Evolutionary conservation across 2,888 invertebrate species (phyloP), one percentile per base, ranked within the genome.

Genomic region (Epirrhoe alternata): DNA sequence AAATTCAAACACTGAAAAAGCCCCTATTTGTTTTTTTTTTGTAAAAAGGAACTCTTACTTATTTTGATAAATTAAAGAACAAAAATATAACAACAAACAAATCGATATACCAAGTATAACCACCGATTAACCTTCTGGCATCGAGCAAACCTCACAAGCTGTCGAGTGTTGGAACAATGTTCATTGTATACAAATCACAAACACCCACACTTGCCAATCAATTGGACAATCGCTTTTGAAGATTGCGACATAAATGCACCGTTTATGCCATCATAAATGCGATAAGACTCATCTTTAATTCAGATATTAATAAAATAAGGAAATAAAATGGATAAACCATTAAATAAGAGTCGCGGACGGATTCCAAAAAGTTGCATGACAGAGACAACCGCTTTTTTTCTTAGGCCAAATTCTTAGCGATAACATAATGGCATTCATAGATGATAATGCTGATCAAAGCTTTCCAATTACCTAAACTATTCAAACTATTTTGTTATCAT

Each of bases 151-250:
- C 66, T 49, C 58, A 31, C 49, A 53, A 61, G 61, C 66, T 67
- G 71, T 68, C 24, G 24, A 24, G 79, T 77, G 80, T 77, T 60
- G 74, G 80, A 87, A 91, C 92, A 92, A 92, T 92, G 90, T 82
- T 85, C 91, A 92, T 92, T 92, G 92, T 92, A 90, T 92, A 92
- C 92, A 92, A 92, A 92, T 91, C 83, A 88, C 83, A 52, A 61
- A 66, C 68, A 68, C 73, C 67, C 68, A 69, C 69, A 65, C 70
- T 66, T 51, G 69, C 68, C 72, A 70, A 72, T 74, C 67, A 64
- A 56, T 71, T 71, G 71, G 62, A 72, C 74, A 71, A 74, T 72
- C 64, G 68, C 71, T 72, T 66, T 73, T 69, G 68, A 69, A 66
- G 62, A 70, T 64, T 57, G 66, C 72, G 68, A 71, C 70, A 71